phyloP scores from a whole-genome alignment of 1,140 invertebrate genomes.

The Bombus pascuorum region DNA sequence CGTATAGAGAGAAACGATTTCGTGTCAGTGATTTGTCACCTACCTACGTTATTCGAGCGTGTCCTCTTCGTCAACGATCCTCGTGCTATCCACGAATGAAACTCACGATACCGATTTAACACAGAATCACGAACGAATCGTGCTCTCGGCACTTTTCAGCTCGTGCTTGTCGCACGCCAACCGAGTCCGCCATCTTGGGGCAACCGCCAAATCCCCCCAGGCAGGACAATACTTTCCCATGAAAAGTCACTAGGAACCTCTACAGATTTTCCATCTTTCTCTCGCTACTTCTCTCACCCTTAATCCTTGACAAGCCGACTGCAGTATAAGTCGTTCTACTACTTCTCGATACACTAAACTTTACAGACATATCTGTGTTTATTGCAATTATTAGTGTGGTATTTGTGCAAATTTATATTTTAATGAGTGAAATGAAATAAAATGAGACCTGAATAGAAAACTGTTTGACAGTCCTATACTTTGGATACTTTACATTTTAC shows the following conservation, averaged over 20 bases:
- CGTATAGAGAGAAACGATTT: slow-evolving; percentile 33
- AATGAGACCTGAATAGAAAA: neutral
- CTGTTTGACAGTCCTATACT: neutral
- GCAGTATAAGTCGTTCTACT: neutral
- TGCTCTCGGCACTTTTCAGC: slow-evolving; percentile 76
- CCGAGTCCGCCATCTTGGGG: slow-evolving; percentile 77
- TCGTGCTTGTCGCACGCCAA: slow-evolving; percentile 71
- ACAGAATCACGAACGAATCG: slow-evolving; percentile 75
- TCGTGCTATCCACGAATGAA: slow-evolving; percentile 51
- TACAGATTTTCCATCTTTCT: slow-evolving; percentile 17
- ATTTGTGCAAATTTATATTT: neutral
- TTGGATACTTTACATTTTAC: neutral
- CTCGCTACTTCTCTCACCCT: neutral
- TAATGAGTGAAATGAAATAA: neutral
- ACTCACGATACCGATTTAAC: slow-evolving; percentile 71
- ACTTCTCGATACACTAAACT: neutral
- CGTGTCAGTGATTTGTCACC: slow-evolving; percentile 53
- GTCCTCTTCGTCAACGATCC: slow-evolving; percentile 51
- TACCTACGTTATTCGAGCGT: slow-evolving; percentile 64
- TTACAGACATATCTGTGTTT: neutral
- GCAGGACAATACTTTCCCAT: slow-evolving; percentile 56
- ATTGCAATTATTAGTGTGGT: neutral
- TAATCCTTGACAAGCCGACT: neutral
- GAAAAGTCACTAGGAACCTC: slow-evolving; percentile 58
- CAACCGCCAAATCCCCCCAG: slow-evolving; percentile 75